phyloP scores from a whole-genome alignment of 2,888 invertebrate genomes.

The Crematogaster levior region DNA sequence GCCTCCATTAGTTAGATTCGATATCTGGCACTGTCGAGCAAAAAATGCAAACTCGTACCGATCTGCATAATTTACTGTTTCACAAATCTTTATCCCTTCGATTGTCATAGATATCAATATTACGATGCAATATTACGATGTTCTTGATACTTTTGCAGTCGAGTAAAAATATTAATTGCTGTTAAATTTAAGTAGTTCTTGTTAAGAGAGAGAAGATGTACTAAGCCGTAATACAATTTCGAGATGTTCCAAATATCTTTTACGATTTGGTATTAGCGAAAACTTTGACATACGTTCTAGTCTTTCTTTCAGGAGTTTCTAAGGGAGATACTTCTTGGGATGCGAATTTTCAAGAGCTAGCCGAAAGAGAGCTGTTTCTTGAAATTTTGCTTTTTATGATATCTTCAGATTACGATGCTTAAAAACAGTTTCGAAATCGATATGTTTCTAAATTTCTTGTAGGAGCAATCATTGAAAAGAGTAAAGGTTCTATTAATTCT shows the following conservation, averaged over 20 bases:
- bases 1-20: neutral
- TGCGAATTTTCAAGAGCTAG: neutral
- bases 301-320: neutral
- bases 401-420: neutral
- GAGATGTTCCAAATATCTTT: neutral
- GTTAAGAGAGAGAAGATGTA: neutral
- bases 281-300: neutral
- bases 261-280: neutral
- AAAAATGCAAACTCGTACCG: neutral
- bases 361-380: neutral
- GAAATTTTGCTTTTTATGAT: neutral
- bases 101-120: neutral
- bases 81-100: conserved; percentile 4
- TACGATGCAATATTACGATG: neutral
- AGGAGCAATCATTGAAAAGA: neutral
- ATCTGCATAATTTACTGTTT: neutral
- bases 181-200: neutral
- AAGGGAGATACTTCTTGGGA: neutral
- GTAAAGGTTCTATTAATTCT: neutral
- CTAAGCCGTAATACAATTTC: neutral
- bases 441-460: neutral
- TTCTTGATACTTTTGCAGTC: neutral
- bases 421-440: neutral
- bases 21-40: neutral
- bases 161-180: neutral